A percentile compares a stretch with the other conserved stretches of the same genome.
phyloP scores from a whole-genome alignment of 2,113 vertebrate species.

The Hiodon alosoides region DNA sequence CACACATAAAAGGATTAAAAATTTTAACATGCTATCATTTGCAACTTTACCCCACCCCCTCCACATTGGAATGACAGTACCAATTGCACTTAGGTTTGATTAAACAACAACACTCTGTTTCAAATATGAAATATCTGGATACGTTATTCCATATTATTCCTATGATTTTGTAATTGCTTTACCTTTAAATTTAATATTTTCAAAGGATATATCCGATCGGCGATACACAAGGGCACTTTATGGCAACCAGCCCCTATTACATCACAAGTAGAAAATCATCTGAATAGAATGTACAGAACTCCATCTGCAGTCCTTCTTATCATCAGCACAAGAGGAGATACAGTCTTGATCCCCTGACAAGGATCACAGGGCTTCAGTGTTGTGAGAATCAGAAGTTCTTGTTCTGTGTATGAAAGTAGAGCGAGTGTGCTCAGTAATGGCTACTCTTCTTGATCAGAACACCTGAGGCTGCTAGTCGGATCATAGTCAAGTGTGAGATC shows the following conservation, averaged over 20 bases:
- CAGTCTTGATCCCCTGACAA: not conserved
- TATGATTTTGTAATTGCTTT: not conserved
- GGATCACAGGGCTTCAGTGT: not conserved
- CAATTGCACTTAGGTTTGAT: too few species aligned
- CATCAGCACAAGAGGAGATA: too few species aligned
- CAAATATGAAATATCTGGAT: not conserved
- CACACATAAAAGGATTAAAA: too few species aligned
- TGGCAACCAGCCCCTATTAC: not conserved
- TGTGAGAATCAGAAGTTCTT: not conserved
- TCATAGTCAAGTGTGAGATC: conserved; percentile 1
- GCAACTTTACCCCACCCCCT: too few species aligned
- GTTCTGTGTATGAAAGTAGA: not conserved
- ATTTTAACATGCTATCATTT: too few species aligned
- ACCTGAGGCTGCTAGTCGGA: conserved; percentile 23
- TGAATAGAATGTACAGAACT: not conserved
- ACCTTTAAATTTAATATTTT: not conserved
- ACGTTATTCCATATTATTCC: not conserved
- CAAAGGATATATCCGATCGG: not conserved
- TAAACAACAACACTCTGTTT: not conserved
- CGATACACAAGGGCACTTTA: not conserved
- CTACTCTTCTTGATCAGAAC: conserved; percentile 8
- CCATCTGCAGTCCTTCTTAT: not conserved
- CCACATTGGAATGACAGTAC: too few species aligned
- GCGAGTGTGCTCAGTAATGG: conserved; percentile 4
- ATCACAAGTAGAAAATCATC: too few species aligned